phyloP scores from a whole-genome alignment of 2,888 invertebrate species.

The Stratiomys singularior region DNA sequence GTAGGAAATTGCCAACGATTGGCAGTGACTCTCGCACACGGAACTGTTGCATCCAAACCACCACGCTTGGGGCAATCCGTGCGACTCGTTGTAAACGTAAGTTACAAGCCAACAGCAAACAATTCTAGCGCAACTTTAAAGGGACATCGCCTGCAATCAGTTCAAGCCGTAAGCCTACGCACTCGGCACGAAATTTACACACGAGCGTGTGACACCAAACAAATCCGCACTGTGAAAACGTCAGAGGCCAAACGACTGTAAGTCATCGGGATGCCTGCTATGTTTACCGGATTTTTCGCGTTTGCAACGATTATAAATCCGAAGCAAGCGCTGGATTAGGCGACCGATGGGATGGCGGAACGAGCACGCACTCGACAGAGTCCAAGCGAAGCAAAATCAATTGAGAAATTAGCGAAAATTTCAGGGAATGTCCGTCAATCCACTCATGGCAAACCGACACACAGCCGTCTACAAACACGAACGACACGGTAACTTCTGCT shows the following conservation, averaged over 20 bases:
- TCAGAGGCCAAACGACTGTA: background rate
- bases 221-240: constrained; percentile 12
- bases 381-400: background rate
- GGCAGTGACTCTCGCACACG: background rate
- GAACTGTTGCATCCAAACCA: background rate
- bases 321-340: background rate
- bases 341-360: background rate
- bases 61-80: background rate
- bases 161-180: background rate
- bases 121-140: background rate
- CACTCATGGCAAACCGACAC: constrained; percentile 40
- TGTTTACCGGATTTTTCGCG: constrained; percentile 2
- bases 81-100: background rate
- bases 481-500: constrained; percentile 48
- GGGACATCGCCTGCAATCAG: background rate
- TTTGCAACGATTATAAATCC: background rate
- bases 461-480: constrained; percentile 45
- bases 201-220: background rate
- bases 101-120: background rate
- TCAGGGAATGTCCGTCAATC: background rate
- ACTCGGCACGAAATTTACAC: constrained; percentile 4
- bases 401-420: constrained; percentile 14
- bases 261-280: background rate
- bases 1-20: background rate
- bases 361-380: background rate